Percentiles rank a stretch among this genome's conserved stretches.
phyloP scores from a whole-genome alignment of 2,888 invertebrate species.

The Monoplex corrugatus region DNA sequence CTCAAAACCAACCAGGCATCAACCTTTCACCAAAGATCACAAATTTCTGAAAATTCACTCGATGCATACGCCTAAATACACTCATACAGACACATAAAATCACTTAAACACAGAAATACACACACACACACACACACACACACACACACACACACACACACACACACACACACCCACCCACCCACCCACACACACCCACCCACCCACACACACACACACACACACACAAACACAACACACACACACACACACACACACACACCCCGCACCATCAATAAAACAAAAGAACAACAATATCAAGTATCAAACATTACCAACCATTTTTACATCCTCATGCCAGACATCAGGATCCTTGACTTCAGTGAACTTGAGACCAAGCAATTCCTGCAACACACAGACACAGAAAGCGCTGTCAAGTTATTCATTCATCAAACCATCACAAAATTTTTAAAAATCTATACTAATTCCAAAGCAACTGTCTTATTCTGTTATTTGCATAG shows the following conservation, averaged over 20 bases:
- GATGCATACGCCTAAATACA: no score
- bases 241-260: neutral
- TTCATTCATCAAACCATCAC: neutral
- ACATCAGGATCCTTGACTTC: conserved; percentile 79
- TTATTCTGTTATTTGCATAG: no score
- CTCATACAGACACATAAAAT: no score
- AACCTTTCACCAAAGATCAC: no score
- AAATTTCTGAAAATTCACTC: no score
- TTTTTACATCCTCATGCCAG: conserved; percentile 82
- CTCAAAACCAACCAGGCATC: no score
- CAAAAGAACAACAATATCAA: neutral
- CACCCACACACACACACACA: neutral
- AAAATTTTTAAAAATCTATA: no score
- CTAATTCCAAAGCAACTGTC: no score
- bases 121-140: neutral
- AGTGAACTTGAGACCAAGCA: conserved; percentile 82
- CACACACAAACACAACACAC: neutral
- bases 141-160: neutral
- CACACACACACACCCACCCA: neutral
- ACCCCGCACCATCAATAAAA: neutral
- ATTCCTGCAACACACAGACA: conserved; percentile 68
- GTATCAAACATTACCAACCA: conserved; percentile 74
- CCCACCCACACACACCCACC: no score
- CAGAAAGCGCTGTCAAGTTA: neutral
- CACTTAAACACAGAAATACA: no score